Evolutionary conservation across 2,888 invertebrate species (phyloP), one percentile per base, ranked within the genome.

Genomic region (Cataglyphis cursor): DNA sequence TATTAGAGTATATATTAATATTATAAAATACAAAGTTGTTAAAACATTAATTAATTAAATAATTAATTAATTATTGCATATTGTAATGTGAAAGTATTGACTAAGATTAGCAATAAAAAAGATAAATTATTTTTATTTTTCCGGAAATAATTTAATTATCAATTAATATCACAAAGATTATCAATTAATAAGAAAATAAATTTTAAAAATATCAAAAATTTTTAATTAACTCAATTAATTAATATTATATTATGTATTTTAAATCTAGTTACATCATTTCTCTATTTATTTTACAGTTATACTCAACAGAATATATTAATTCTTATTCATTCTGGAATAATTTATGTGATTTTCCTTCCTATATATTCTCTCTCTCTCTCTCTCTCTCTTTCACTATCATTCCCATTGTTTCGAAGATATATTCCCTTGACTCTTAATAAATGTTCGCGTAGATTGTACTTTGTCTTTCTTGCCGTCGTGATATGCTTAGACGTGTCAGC

Each of bases 401-500:
- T 44, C 21, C 15, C 8, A 35, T 62, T 44, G 31, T 21, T 24
- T 74, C 10, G 15, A 48, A 8, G 48, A 35, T 5, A 41, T 44
- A 18, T 15, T 62, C 15, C 31, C 15, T 44, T 15, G 44, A 48
- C n/a, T 62, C 21, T 6, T 64, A 51, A 75, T 64, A 35, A 75
- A 64, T 75, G 12, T 75, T 41, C 8, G 12, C 15, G 24, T 38
- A 5, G 48, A 21, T 64, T 62, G 64, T 35, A 48, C 15, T 35
- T 62, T 9, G 35, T 35, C n/a, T 62, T 62, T 10, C 35, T 31
- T 64, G 44, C 64, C 8, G 24, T 12, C 3, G 24, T 65, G 65
- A 75, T 75, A 51, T 51, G 24, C 48, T 57, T 57, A 73, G 48
- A 35, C 44, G 44, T 24, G 48, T 75, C 61, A n/a, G 21, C 35